Percentiles rank a stretch among this genome's conserved stretches.
Evolutionary conservation across 2,888 invertebrate genomes (phyloP).

Genomic region (Ametastegia equiseti): DNA sequence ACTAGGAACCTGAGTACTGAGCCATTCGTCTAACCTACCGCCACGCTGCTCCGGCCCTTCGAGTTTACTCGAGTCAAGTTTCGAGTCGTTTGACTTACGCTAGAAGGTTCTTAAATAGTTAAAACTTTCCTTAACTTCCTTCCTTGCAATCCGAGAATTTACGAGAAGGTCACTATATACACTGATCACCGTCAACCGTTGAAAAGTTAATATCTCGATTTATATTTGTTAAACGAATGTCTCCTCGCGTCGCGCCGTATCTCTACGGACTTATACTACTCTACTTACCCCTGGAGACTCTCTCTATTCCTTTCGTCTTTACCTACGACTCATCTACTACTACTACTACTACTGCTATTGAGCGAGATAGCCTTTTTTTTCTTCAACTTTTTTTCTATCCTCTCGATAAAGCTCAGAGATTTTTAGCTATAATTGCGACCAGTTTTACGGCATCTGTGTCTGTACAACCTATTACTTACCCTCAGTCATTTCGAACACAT

Average conservation of each 20-base stretch:
- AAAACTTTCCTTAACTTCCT: slow-evolving; percentile 25
- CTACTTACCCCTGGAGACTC: not conserved
- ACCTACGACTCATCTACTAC: not conserved
- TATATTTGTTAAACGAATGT: slow-evolving; percentile 55
- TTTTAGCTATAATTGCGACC: not conserved
- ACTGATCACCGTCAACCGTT: too few relatives aligned
- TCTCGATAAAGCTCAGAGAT: not conserved
- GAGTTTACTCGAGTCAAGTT: slow-evolving; percentile 22
- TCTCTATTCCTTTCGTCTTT: not conserved
- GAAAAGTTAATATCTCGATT: slow-evolving; percentile 69
- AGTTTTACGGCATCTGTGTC: too few relatives aligned
- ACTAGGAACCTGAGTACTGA: not conserved
- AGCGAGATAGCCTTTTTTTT: not conserved
- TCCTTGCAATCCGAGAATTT: slow-evolving; percentile 13
- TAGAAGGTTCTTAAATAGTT: slow-evolving; percentile 45
- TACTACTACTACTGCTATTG: not conserved
- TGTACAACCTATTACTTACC: too few relatives aligned
- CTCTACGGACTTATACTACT: slow-evolving; percentile 1
- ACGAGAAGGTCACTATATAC: slow-evolving; percentile 30
- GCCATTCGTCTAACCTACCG: slow-evolving; percentile 33
- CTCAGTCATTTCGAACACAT: too few relatives aligned
- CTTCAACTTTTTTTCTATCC: not conserved
- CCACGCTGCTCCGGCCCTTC: not conserved
- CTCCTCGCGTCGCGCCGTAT: too few relatives aligned
- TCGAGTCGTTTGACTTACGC: slow-evolving; percentile 33